A percentile compares a stretch with the other conserved stretches of the same genome.
Conservation (phyloP, 2,888 invertebrate species). For the Troglohyphantes excavatus region DNA sequence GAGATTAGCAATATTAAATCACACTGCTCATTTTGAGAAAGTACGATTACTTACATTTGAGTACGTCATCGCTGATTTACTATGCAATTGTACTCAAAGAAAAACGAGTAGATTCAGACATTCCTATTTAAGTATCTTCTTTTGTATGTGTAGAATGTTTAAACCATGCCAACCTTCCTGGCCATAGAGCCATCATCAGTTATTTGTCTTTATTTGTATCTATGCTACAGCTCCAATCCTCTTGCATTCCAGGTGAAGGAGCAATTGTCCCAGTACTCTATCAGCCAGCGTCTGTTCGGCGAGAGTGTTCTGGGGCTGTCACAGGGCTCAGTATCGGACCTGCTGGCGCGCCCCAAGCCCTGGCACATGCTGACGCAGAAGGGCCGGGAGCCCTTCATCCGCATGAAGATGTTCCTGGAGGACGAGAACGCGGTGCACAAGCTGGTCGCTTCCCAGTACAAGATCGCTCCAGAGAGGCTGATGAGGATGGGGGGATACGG, state of each 20-base stretch:
- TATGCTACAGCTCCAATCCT: neutral
- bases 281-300: conserved; percentile 98
- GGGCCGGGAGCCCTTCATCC: conserved; percentile 97
- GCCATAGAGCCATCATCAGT: no score
- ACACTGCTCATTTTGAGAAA: no score
- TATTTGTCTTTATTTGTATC: no score
- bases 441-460: conserved; percentile 97
- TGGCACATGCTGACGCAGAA: conserved; percentile 99
- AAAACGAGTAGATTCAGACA: no score
- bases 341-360: conserved; percentile 97
- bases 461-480: conserved; percentile 97
- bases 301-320: conserved; percentile 97
- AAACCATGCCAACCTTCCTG: no score
- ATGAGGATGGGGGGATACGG: conserved; percentile 88
- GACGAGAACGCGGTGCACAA: conserved; percentile 97
- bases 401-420: conserved; percentile 99
- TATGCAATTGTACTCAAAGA: no score
- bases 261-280: conserved; percentile 96
- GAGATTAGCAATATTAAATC: no score
- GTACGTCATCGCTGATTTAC: no score
- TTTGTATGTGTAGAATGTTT: no score
- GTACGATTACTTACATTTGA: no score
- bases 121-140: no score
- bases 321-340: conserved; percentile 98
- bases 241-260: conserved; percentile 89